Conservation (phyloP, 2,888 invertebrate genomes). For the Hyppa rectilinea region DNA sequence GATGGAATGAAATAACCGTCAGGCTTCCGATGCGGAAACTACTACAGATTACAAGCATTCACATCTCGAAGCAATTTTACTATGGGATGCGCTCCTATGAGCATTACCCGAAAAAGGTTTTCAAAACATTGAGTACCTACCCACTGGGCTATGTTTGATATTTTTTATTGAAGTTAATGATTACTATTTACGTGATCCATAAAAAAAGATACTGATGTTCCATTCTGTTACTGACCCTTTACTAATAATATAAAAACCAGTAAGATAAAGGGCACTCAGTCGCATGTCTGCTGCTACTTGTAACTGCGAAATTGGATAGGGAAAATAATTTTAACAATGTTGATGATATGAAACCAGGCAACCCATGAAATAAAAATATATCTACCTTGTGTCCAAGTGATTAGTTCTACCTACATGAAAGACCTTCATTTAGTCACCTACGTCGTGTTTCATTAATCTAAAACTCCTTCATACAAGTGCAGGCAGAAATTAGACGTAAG, state of each 20-base stretch:
- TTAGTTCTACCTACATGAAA: not conserved
- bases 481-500: not conserved
- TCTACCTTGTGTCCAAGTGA: not conserved
- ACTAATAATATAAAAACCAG: not conserved
- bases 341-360: not conserved
- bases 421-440: not conserved
- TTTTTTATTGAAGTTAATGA: no score
- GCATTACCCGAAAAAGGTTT: not conserved
- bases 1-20: not conserved
- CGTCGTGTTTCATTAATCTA: not conserved
- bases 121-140: not conserved
- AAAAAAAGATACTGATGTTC: not conserved
- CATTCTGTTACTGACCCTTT: no score
- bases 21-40: constrained; percentile 7
- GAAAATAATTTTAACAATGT: no score
- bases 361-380: not conserved
- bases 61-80: not conserved
- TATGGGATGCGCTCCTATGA: not conserved
- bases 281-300: no score
- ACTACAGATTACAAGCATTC: not conserved
- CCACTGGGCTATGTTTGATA: no score
- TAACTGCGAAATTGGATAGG: no score
- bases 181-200: no score
- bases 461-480: not conserved
- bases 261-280: not conserved